Percentiles rank a stretch among this genome's conserved stretches.
phyloP scores from a whole-genome alignment of 2,113 vertebrate genomes.

The Ramphastos sulfuratus region DNA sequence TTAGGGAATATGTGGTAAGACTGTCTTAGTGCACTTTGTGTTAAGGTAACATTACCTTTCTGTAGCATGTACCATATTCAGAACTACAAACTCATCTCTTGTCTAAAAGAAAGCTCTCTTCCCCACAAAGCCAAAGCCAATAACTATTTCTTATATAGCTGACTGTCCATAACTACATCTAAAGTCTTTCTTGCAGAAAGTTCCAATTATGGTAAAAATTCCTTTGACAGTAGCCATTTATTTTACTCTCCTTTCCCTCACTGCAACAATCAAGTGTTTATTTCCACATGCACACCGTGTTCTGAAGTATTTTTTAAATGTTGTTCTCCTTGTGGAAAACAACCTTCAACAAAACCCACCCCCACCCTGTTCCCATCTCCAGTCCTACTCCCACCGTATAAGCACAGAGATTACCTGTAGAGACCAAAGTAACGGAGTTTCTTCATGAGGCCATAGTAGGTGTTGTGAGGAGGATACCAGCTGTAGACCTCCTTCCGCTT shows the following conservation, averaged over 20 bases:
- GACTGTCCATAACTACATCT: not conserved
- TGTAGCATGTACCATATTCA: not conserved
- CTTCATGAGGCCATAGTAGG: slow-evolving; percentile 86
- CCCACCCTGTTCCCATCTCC: not conserved
- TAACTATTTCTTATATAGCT: not conserved
- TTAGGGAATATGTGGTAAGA: not conserved
- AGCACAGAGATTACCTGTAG: slow-evolving; percentile 82
- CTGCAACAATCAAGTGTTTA: not conserved
- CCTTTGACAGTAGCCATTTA: not conserved
- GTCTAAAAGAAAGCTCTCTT: not conserved
- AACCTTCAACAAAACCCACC: not conserved
- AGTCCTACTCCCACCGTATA: not conserved
- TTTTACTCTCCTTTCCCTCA: not conserved
- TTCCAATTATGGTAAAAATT: not conserved
- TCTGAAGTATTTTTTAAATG: not conserved
- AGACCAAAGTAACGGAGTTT: slow-evolving; percentile 89
- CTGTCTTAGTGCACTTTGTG: not conserved
- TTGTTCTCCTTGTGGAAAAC: not conserved
- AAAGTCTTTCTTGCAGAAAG: not conserved
- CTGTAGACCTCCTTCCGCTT: slow-evolving; percentile 84
- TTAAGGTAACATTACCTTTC: not conserved
- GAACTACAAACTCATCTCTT: not conserved
- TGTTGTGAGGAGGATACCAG: slow-evolving; percentile 94
- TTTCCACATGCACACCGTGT: not conserved
- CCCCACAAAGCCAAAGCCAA: not conserved